Base-by-base conservation (phyloP, 2,888 invertebrate genomes). In the Xestobium rufovillosum region DNA sequence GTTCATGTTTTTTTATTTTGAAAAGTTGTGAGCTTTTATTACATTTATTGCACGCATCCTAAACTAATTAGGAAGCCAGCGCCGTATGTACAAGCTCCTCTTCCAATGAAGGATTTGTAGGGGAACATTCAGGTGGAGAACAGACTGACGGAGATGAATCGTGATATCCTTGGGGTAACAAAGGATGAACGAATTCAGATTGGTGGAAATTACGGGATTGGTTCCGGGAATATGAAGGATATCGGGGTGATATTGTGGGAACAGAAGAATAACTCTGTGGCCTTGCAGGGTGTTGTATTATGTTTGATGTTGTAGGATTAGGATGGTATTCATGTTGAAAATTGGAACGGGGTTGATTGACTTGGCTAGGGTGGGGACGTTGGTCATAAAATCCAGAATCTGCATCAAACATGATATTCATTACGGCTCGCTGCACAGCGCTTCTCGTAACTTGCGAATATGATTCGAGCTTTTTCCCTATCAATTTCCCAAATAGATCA, bases 331-430 rank as follows among this genome's bases (percentile, higher is more conserved):
- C n/a, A 19, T n/a, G n/a, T 19, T 19, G 23, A 19, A 19, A 19
- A 19, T 19, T 19, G 6, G 23, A 19, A 8, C 23, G 23, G 23
- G 23, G 23, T 8, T 8, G 6, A 19, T 19, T 19, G 23, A 19
- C 23, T 19, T 6, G 23, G 23, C 6, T 19, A 19, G 23, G 23
- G 23, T 19, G 23, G 23, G 23, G n/a, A 19, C 6, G 23, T 19
- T 19, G 23, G n/a, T 19, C 23, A 19, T 8, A n/a, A n/a, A 19
- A 19, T 19, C 23, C 23, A 19, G 23, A 19, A 27, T 27, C 28
- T 10, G 28, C 28, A 8, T 27, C 8, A 27, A 27, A 27, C n/a
- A 19, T 19, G 23, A 19, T 19, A n/a, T 19, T n/a, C 23, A 19
- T 19, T 19, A 19, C n/a, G n/a, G 23, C 23, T 19, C 23, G 6